Conservation (phyloP, 2,113 vertebrate species). For the Ceuthmochares aereus region DNA sequence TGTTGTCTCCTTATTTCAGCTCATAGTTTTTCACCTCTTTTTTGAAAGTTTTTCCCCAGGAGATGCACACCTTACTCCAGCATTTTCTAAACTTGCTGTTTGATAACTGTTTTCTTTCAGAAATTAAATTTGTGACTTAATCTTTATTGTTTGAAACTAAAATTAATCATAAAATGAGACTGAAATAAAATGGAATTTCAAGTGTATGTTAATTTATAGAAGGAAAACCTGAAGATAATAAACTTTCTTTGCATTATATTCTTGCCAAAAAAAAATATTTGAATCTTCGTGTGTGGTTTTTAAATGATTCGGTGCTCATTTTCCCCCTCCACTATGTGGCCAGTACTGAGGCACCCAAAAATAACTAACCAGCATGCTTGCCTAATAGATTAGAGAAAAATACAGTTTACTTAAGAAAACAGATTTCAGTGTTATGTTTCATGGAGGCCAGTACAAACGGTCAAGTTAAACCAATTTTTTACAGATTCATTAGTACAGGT, state of each 20-base stretch:
- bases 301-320: not conserved
- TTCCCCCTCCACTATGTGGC: not conserved
- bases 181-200: not conserved
- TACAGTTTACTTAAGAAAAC: not conserved
- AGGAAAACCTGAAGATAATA: not conserved
- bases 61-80: not conserved
- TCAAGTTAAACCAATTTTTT: not conserved
- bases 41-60: not conserved
- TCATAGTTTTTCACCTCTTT: not conserved
- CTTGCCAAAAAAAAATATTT: not conserved
- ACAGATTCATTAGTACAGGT: not conserved
- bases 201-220: not conserved
- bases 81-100: rapidly evolving
- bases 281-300: not conserved
- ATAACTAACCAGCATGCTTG: not conserved
- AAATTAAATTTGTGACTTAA: not conserved
- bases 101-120: not conserved
- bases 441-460: not conserved
- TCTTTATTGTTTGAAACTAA: not conserved
- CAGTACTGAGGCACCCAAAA: not conserved
- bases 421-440: constrained; percentile 4
- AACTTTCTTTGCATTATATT: not conserved
- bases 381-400: constrained; percentile 4
- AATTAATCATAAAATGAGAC: not conserved
- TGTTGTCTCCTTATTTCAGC: not conserved